Percentiles rank a stretch among this genome's conserved stretches.
These are phyloP conservation scores for Tachina fera DNA, from an alignment of 2,888 invertebrate species.

Conservation along the genomic window DNA sequence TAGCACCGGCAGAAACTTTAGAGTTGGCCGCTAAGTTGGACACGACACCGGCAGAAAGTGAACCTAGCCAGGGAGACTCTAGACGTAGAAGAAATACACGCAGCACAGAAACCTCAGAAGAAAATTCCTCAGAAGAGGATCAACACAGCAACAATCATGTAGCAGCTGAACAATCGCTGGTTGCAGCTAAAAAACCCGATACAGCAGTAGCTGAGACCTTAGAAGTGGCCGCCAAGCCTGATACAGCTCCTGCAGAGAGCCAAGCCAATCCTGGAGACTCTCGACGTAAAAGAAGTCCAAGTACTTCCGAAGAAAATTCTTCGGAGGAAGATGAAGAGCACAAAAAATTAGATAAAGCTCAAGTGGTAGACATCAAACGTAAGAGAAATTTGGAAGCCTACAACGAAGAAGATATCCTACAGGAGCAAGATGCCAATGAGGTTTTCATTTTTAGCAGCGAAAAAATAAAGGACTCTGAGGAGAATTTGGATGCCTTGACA, in stretches of 20 bases:
- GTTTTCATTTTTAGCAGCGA: conserved; percentile 53
- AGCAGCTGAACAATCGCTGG: neutral
- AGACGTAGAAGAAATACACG: conserved; percentile 13
- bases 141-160: neutral
- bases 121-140: conserved; percentile 30
- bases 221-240: neutral
- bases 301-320: too few species aligned
- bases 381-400: neutral
- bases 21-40: neutral
- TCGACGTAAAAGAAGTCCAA: conserved; percentile 1
- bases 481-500: neutral
- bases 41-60: neutral
- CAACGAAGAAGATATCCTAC: conserved; percentile 10
- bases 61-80: neutral
- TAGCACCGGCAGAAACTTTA: neutral
- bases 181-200: neutral
- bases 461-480: conserved; percentile 8
- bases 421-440: conserved; percentile 31
- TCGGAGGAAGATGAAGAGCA: too few species aligned
- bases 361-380: neutral
- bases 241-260: neutral
- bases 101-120: conserved; percentile 6
- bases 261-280: neutral
- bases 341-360: neutral
- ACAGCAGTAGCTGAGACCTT: neutral